Conservation (phyloP, 2,888 invertebrate species). For the Monochamus alternatus region DNA sequence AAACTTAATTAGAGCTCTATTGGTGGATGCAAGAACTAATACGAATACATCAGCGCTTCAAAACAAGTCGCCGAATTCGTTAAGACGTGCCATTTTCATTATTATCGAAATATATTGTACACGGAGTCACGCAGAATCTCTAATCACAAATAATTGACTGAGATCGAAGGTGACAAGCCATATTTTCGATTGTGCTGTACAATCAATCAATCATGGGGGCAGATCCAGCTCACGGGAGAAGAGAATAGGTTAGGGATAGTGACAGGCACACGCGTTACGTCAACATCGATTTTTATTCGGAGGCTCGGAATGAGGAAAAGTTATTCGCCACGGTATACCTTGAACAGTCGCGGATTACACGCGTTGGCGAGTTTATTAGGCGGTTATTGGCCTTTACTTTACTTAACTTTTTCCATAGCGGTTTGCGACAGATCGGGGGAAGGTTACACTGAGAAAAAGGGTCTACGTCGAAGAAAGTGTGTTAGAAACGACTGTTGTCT, state of each 20-base stretch:
- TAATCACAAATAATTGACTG: constrained; percentile 16
- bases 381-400: background rate
- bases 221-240: background rate
- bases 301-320: background rate
- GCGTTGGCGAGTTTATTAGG: background rate
- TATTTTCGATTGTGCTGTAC: background rate
- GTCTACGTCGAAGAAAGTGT: background rate
- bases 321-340: background rate
- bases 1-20: too few relatives aligned
- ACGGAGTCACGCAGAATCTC: background rate
- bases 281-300: background rate
- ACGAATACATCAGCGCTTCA: too few relatives aligned
- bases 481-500: too few relatives aligned
- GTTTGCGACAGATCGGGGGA: background rate
- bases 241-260: background rate
- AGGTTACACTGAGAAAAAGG: background rate
- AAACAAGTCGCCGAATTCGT: too few relatives aligned
- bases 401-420: background rate
- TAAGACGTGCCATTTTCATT: too few relatives aligned
- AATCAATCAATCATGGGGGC: background rate
- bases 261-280: background rate
- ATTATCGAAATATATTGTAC: too few relatives aligned
- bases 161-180: background rate
- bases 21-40: too few relatives aligned
- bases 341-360: background rate